Evolutionary conservation across 1,140 invertebrate genomes (phyloP), one percentile per base, ranked within the genome.

Genomic region (Leptinotarsa lineolata): DNA sequence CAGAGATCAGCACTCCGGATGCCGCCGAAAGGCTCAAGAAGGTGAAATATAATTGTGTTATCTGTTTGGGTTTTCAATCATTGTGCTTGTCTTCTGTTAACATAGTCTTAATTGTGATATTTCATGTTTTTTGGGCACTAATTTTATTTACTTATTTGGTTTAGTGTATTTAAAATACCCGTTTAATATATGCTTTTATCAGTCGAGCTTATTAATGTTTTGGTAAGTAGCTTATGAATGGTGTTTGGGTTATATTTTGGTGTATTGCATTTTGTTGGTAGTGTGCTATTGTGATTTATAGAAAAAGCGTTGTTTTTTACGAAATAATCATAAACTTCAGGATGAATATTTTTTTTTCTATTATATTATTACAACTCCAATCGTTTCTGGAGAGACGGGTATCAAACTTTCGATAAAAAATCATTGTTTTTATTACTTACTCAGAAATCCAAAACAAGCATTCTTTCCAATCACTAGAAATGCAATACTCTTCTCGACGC

Each of bases 41-140:
- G 81, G 81, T 82, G 81, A 82, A 81, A 80, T 76, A 76, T 76
- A 74, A 75, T 74, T 78, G 77, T 76, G 77, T 78, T 73, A 66
- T 76, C 30, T 78, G 74, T 78, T 68, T 75, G 75, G 74, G 77
- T 70, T 74, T 71, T 74, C 69, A 73, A 60, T 73, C 74, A 54
- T 74, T 76, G 66, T 79, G 76, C 77, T 74, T 78, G 73, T 64
- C 72, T 24, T 72, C 60, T 30, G 69, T 72, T 77, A 77, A 77
- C 63, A 20, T 76, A 76, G 72, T 72, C 46, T 72, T 73, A 65
- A 66, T 77, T 58, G 20, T 74, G 44, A 74, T 78, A n/a, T 74
- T 70, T 72, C 72, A 73, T 20, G 59, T 58, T 46, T 70, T 75
- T 30, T 72, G 69, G 48, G 30, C 44, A 48, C 71, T 75, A 71